phyloP scores from a whole-genome alignment of 2,113 vertebrate species.

The Rana temporaria region DNA sequence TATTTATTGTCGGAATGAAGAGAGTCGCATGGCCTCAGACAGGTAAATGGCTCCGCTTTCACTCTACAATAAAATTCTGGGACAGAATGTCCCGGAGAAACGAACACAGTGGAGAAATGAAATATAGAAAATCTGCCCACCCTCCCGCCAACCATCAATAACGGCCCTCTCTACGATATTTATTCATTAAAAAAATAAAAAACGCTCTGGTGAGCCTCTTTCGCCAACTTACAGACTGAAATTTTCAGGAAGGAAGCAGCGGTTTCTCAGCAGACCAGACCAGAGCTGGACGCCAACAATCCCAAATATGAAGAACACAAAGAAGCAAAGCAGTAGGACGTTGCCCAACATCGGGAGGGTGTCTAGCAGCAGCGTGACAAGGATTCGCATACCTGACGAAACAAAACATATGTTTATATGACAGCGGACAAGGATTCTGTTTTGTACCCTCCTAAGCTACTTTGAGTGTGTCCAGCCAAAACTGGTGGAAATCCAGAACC shows the following conservation, averaged over 20 bases:
- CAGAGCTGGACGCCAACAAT: conserved; percentile 86
- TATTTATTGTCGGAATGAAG: background rate
- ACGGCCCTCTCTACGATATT: background rate
- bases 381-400: conserved; percentile 85
- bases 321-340: conserved; percentile 85
- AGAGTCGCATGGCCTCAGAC: background rate
- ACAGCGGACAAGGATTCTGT: too few relatives aligned
- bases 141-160: background rate
- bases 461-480: too few relatives aligned
- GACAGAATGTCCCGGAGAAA: conserved; percentile 12
- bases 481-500: too few relatives aligned
- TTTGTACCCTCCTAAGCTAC: too few relatives aligned
- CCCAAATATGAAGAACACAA: conserved; percentile 92
- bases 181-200: background rate
- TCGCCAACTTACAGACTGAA: conserved; percentile 88
- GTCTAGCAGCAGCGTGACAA: conserved; percentile 87
- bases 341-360: conserved; percentile 91
- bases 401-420: background rate
- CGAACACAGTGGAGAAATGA: background rate
- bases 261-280: conserved; percentile 87
- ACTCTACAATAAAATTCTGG: background rate
- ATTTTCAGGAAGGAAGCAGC: conserved; percentile 90
- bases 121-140: background rate
- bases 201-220: background rate
- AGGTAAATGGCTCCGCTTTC: background rate